Conservation (phyloP, 2,888 invertebrate genomes). For the Coremacera marginata region DNA sequence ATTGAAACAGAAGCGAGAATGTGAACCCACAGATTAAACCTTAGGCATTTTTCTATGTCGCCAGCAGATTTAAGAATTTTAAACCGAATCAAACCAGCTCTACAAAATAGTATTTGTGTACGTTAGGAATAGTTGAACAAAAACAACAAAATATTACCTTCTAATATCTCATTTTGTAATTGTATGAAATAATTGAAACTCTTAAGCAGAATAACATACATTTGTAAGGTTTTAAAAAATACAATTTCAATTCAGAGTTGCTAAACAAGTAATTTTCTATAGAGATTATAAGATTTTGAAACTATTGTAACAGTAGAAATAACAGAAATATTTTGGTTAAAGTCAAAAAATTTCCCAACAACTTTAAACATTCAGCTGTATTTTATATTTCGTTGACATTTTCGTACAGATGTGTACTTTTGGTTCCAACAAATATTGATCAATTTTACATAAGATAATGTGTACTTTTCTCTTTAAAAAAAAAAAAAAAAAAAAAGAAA, state of each 20-base stretch:
- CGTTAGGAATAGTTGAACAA: constrained; percentile 15
- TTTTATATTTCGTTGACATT: not conserved
- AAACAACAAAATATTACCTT: not conserved
- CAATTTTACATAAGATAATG: constrained; percentile 27
- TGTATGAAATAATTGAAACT: constrained; percentile 13
- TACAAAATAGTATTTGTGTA: constrained; percentile 19
- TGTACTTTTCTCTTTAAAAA: constrained; percentile 12
- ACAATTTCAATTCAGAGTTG: not conserved
- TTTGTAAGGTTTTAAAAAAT: not conserved
- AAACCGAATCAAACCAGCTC: not conserved
- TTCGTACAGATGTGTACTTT: constrained; percentile 1
- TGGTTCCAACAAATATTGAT: constrained; percentile 2
- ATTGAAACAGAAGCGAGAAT: constrained; percentile 12
- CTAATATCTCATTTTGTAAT: not conserved
- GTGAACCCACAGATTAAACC: constrained; percentile 11
- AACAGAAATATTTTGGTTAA: not conserved
- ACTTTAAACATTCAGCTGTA: too few species aligned
- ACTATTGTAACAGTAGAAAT: not conserved
- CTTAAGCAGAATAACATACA: not conserved
- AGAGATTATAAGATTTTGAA: not conserved
- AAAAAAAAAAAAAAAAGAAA: not conserved
- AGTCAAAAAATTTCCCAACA: not conserved
- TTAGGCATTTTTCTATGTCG: constrained; percentile 32
- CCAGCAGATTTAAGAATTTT: constrained; percentile 13
- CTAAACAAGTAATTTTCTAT: not conserved